These are phyloP conservation scores for Loripinus fragilis DNA, from an alignment of 2,888 invertebrate species.

Conservation along the genomic window DNA sequence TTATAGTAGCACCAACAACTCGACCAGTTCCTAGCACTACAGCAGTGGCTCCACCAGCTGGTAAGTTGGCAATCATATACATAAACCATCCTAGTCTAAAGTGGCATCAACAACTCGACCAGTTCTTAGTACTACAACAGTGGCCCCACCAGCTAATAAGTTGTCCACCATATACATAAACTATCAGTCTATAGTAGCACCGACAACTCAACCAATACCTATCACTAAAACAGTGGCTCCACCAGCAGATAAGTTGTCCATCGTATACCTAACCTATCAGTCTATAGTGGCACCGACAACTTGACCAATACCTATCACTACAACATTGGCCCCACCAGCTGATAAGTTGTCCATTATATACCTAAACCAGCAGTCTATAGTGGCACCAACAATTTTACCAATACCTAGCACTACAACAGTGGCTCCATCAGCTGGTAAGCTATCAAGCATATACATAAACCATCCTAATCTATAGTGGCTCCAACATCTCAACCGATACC, in stretches of 20 bases:
- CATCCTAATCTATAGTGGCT: no score
- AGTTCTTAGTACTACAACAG: slow-evolving; percentile 31
- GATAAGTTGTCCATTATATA: slow-evolving; percentile 15
- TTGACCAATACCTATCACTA: slow-evolving; percentile 25
- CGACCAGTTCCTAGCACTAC: slow-evolving; percentile 27
- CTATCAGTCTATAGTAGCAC: slow-evolving; percentile 13
- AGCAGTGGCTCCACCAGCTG: slow-evolving; percentile 55
- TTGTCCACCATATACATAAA: neutral
- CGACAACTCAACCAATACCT: slow-evolving; percentile 10
- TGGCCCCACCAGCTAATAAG: slow-evolving; percentile 57
- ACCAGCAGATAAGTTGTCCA: slow-evolving; percentile 37
- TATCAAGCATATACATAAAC: no score
- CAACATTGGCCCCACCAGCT: slow-evolving; percentile 55
- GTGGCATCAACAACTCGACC: slow-evolving; percentile 23
- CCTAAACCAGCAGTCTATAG: neutral
- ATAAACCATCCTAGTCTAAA: neutral
- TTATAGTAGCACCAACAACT: slow-evolving; percentile 22
- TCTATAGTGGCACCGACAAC: slow-evolving; percentile 21
- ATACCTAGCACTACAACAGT: slow-evolving; percentile 36
- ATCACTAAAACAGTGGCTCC: slow-evolving; percentile 51
- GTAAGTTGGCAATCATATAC: slow-evolving; percentile 14
- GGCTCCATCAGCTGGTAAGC: slow-evolving; percentile 56
- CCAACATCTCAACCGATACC: no score
- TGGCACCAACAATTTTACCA: slow-evolving; percentile 20
- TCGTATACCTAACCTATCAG: neutral